Percentiles rank a stretch among this genome's conserved stretches.
Evolutionary conservation across 1,140 invertebrate species (phyloP).

Genomic region (Metopolophium dirhodum): DNA sequence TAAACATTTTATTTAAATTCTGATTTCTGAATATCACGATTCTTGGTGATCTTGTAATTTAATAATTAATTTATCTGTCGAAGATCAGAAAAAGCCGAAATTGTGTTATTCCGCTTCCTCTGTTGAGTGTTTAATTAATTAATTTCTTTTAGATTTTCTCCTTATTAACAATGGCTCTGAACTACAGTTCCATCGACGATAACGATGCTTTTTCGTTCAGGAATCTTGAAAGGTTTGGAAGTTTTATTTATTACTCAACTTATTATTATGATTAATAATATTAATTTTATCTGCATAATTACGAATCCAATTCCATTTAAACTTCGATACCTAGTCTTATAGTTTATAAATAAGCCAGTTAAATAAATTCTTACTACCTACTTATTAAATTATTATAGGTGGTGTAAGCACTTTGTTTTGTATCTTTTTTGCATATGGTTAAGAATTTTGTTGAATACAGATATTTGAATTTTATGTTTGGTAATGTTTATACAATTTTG

Average conservation of each 20-base stretch:
- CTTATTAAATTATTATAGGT: background rate
- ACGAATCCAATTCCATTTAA: background rate
- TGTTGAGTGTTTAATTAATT: background rate
- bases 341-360: background rate
- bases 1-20: too few relatives aligned
- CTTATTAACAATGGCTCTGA: slow-evolving; percentile 36
- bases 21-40: too few relatives aligned
- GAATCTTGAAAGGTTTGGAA: slow-evolving; percentile 44
- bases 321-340: background rate
- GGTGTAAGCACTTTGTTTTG: background rate
- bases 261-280: background rate
- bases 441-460: background rate
- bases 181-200: slow-evolving; percentile 27
- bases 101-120: background rate
- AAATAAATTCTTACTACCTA: background rate
- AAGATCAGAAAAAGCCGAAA: background rate
- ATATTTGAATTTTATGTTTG: background rate
- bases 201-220: slow-evolving; percentile 39
- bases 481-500: too few relatives aligned
- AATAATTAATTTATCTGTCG: background rate
- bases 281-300: background rate
- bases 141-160: background rate
- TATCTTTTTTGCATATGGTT: background rate
- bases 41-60: background rate
- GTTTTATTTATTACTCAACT: background rate